Percentiles rank a stretch among this genome's conserved stretches.
phyloP scores from a whole-genome alignment of 1,140 invertebrate genomes.

The Lysiphlebus fabarum region DNA sequence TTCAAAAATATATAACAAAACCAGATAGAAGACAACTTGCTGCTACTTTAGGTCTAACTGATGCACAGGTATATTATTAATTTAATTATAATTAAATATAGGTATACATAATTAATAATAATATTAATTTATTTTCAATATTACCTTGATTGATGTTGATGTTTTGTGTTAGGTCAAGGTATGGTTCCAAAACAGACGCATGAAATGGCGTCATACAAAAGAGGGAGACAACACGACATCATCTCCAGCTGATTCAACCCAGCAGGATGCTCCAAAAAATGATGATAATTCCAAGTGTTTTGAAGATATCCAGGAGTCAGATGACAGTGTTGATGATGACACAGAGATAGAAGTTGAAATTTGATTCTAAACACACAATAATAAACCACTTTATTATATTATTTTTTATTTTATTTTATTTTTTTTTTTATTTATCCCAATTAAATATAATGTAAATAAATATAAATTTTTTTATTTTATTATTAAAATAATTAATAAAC shows the following conservation, averaged over 20 bases:
- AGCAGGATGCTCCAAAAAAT: conserved; percentile 33
- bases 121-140: conserved; percentile 14
- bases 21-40: conserved; percentile 87
- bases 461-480: too few relatives aligned
- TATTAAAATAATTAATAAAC: too few relatives aligned
- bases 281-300: conserved; percentile 32
- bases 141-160: conserved; percentile 17
- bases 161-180: conserved; percentile 72
- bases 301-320: conserved; percentile 31
- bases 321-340: conserved; percentile 42
- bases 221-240: conserved; percentile 56
- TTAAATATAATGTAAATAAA: too few relatives aligned
- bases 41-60: conserved; percentile 84
- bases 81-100: conserved; percentile 9
- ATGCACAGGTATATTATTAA: conserved; percentile 66
- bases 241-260: conserved; percentile 26
- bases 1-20: conserved; percentile 94
- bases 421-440: too few relatives aligned
- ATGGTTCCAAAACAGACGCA: conserved; percentile 90
- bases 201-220: conserved; percentile 88
- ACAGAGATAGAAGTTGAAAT: conserved; percentile 53
- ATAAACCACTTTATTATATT: too few relatives aligned
- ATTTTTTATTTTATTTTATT: too few relatives aligned
- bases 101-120: conserved; percentile 1
- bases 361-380: conserved; percentile 21